A percentile compares a stretch with the other conserved stretches of the same genome.
Conservation (phyloP, 2,888 invertebrate genomes). For the Calameuta filiformis region DNA sequence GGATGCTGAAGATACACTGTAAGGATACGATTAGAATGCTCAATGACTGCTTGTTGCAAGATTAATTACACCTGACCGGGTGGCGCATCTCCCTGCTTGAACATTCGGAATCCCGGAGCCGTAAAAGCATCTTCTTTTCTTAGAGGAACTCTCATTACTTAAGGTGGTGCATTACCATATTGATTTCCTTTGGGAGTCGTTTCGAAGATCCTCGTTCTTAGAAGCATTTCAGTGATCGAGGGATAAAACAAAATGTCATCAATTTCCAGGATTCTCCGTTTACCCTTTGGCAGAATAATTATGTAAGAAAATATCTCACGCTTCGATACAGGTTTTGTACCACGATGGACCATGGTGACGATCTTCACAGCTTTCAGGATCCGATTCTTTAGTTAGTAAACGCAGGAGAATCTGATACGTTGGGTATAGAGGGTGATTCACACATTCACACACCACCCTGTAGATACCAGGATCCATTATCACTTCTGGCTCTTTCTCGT, state of each 20-base stretch:
- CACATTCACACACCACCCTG: background rate
- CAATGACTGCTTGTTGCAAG: constrained; percentile 43
- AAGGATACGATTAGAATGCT: background rate
- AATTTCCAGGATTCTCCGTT: background rate
- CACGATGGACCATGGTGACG: constrained; percentile 10
- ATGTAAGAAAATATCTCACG: background rate
- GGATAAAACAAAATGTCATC: constrained; percentile 15
- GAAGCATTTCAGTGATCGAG: background rate
- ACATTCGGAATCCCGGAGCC: constrained; percentile 6
- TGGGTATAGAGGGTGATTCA: background rate
- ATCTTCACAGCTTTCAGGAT: constrained; percentile 3
- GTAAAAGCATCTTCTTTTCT: constrained; percentile 40
- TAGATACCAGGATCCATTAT: background rate
- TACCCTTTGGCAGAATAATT: background rate
- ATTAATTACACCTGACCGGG: constrained; percentile 43
- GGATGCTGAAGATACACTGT: background rate
- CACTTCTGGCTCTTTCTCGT: background rate
- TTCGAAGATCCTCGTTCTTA: constrained; percentile 36
- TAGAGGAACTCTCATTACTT: constrained; percentile 52
- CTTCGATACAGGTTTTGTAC: background rate
- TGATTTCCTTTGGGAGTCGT: constrained; percentile 54
- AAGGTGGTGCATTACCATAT: constrained; percentile 55
- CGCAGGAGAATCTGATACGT: background rate
- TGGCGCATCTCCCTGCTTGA: constrained; percentile 23
- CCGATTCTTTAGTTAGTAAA: background rate